phyloP scores from a whole-genome alignment of 2,797 vertebrate genomes.

The Sorex maritimensis region DNA sequence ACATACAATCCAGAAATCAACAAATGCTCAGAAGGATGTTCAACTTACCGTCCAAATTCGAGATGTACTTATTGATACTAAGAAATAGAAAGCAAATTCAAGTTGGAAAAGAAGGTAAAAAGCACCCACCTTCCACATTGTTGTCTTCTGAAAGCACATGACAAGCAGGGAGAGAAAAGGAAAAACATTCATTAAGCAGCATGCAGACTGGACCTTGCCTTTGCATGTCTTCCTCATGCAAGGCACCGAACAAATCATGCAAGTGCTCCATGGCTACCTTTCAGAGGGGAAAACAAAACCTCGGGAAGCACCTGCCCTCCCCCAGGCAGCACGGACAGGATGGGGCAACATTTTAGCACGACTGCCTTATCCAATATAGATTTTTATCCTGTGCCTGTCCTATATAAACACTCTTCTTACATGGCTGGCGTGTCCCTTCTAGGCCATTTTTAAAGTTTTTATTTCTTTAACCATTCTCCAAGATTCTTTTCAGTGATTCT shows the following conservation, averaged over 20 bases:
- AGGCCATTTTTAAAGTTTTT: constrained; percentile 28
- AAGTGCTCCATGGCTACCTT: constrained; percentile 93
- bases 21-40: constrained; percentile 77
- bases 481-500: constrained; percentile 12
- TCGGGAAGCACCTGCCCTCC: constrained; percentile 81
- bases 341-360: constrained; percentile 56
- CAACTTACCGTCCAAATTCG: constrained; percentile 91
- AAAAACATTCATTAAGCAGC: constrained; percentile 99
- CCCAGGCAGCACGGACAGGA: constrained; percentile 76
- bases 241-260: constrained; percentile 98
- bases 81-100: constrained; percentile 86
- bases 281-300: constrained; percentile 89
- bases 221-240: constrained; percentile 99
- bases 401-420: constrained; percentile 19
- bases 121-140: constrained; percentile 98
- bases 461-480: constrained; percentile 45
- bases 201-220: constrained; percentile 98
- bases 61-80: constrained; percentile 87
- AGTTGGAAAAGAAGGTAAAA: constrained; percentile 89
- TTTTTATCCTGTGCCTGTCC: constrained; percentile 53
- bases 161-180: constrained; percentile 99
- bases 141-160: constrained; percentile 98
- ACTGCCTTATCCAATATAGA: constrained; percentile 80
- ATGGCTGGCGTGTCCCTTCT: neutral
- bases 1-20: constrained; percentile 77